Evolutionary conservation across 1,140 invertebrate genomes (phyloP), one percentile per base, ranked within the genome.

Genomic region (Bombus superbus): DNA sequence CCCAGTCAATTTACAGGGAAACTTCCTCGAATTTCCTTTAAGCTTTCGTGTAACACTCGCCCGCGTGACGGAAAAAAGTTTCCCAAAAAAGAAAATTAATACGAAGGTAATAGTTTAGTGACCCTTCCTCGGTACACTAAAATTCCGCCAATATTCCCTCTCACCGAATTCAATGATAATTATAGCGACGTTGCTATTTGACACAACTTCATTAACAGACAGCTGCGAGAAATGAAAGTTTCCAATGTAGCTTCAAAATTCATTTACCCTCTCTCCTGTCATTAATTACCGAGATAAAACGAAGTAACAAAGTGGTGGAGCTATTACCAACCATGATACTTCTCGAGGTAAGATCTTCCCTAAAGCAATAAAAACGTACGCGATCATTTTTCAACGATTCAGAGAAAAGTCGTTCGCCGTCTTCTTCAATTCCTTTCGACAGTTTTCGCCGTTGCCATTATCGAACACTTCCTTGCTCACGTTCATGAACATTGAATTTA

Each of bases 401-500:
- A 47, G 8, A 28, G 73, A 59, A 64, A 86, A 85, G 75, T 89
- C 88, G 68, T 88, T 88, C 25, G 47, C 66, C 42, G 42, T 88
- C 38, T 73, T 32, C 25, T 57, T 88, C 87, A 44, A 85, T 89
- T 81, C 57, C 57, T 32, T 62, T 73, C 86, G 82, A 81, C 77
- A 59, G 69, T 82, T 59, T 32, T 76, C 44, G 18, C 53, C 32
- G 68, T 6, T 59, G 59, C 78, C 74, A 89, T 89, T 89, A 89
- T 88, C 87, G 77, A 69, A 32, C 80, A 69, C 42, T 40, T 74
- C 57, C 69, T 42, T 66, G 38, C 81, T 84, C 83, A 86, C 88
- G 87, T 78, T 64, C 76, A 68, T 5, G 77, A 57, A 86, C 83
- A 88, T 88, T 88, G 83, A 89, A 89, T 89, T 89, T 89, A 89